A percentile compares a stretch with the other conserved stretches of the same genome.
These are phyloP conservation scores for Eurytoma adleriae DNA, from an alignment of 2,888 invertebrate species.

Conservation along the genomic window DNA sequence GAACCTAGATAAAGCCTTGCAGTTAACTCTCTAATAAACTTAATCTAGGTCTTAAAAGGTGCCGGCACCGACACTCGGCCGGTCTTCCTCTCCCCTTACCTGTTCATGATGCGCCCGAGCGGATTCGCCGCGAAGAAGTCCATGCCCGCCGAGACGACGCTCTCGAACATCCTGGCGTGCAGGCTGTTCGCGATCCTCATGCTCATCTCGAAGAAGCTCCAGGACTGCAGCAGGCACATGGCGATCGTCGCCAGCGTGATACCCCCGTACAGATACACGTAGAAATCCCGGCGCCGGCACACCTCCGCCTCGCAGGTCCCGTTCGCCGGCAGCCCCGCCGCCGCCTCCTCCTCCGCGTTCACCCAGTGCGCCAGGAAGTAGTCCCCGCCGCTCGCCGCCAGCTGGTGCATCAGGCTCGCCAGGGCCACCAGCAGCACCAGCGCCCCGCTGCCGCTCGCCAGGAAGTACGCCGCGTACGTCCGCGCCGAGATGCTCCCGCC, in stretches of 20 bases:
- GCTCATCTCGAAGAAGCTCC: slow-evolving; percentile 81
- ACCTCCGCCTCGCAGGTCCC: background rate
- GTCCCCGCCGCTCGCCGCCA: slow-evolving; percentile 71
- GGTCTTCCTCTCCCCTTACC: slow-evolving; percentile 58
- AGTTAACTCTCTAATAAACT: slow-evolving; percentile 4
- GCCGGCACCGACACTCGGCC: no score
- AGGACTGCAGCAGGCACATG: slow-evolving; percentile 74
- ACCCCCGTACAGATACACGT: slow-evolving; percentile 78
- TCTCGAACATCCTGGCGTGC: slow-evolving; percentile 89
- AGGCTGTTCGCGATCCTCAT: slow-evolving; percentile 88
- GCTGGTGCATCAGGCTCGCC: slow-evolving; percentile 62
- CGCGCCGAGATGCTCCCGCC: slow-evolving; percentile 56
- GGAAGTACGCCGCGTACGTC: slow-evolving; percentile 66
- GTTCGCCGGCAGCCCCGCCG: slow-evolving; percentile 38
- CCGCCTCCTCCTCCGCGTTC: slow-evolving; percentile 76
- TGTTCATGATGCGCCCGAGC: slow-evolving; percentile 87
- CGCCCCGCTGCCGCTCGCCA: slow-evolving; percentile 64
- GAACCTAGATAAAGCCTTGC: slow-evolving; percentile 78
- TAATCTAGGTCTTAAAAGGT: background rate
- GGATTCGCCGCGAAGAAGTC: slow-evolving; percentile 93
- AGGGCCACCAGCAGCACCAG: slow-evolving; percentile 64
- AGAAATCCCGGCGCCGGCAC: slow-evolving; percentile 71
- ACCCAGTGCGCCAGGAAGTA: slow-evolving; percentile 77
- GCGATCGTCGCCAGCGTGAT: slow-evolving; percentile 73
- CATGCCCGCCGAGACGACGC: slow-evolving; percentile 89